A percentile compares a stretch with the other conserved stretches of the same genome.
phyloP scores from a whole-genome alignment of 2,888 invertebrate genomes.

The Andricus curvator region DNA sequence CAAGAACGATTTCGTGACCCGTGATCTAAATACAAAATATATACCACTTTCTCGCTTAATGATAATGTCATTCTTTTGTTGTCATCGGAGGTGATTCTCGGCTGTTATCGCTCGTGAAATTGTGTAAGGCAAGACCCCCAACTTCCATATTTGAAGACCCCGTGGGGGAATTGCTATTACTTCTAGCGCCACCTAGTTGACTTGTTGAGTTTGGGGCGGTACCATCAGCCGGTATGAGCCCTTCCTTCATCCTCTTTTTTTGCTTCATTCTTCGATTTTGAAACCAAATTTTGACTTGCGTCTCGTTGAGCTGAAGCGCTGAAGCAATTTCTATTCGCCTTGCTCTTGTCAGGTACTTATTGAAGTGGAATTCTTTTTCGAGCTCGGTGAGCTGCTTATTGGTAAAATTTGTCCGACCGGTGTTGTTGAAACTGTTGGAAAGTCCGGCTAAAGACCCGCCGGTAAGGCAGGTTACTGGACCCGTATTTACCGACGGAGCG shows the following conservation, averaged over 20 bases:
- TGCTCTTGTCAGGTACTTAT: conserved; percentile 98
- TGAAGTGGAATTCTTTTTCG: conserved; percentile 99
- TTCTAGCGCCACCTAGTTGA: conserved; percentile 73
- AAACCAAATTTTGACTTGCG: conserved; percentile 99
- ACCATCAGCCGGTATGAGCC: conserved; percentile 84
- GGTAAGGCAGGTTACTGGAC: conserved; percentile 64
- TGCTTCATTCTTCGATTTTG: conserved; percentile 99
- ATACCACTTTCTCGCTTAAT: conserved; percentile 1
- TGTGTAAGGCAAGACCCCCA: conserved; percentile 63
- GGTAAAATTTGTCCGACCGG: conserved; percentile 98
- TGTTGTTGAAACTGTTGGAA: conserved; percentile 83
- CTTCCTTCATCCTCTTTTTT: conserved; percentile 97
- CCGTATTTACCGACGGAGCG: conserved; percentile 61
- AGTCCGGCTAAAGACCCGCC: conserved; percentile 64
- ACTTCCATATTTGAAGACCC: conserved; percentile 71
- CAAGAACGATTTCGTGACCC: neutral
- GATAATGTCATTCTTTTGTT: conserved; percentile 70
- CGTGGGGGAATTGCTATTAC: conserved; percentile 75
- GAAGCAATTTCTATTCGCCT: conserved; percentile 98
- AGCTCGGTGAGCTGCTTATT: conserved; percentile 99
- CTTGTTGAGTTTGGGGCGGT: conserved; percentile 68
- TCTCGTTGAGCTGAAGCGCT: conserved; percentile 96
- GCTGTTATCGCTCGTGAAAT: conserved; percentile 85
- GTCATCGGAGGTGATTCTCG: conserved; percentile 81
- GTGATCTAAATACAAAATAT: neutral